Evolutionary conservation across 2,888 invertebrate species (phyloP).

Genomic region (Polia nebulosa): DNA sequence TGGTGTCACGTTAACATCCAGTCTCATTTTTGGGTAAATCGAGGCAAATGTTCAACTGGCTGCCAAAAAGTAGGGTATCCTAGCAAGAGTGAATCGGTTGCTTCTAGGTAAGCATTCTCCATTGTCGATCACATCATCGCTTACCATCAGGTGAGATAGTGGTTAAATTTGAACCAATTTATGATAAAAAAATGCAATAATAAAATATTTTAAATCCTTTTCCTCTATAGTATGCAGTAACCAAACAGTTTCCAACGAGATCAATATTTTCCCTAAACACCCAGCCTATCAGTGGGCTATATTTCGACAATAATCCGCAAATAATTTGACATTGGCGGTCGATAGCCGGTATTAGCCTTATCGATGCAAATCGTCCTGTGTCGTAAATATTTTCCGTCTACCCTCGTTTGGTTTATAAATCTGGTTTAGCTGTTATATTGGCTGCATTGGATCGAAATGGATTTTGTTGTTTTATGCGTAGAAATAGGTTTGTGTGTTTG

Average conservation of each 20-base stretch:
- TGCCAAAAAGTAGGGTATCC: too few species aligned
- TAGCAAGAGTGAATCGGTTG: too few species aligned
- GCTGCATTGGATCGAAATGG: slow-evolving; percentile 51
- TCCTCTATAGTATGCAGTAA: background rate
- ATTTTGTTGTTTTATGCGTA: slow-evolving; percentile 31
- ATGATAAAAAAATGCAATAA: too few species aligned
- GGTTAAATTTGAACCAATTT: too few species aligned
- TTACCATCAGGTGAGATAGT: too few species aligned
- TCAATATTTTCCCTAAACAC: slow-evolving; percentile 36
- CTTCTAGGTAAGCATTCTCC: too few species aligned
- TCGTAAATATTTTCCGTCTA: slow-evolving; percentile 61
- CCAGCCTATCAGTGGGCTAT: slow-evolving; percentile 39
- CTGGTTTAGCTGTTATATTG: slow-evolving; percentile 53
- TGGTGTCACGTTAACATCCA: too few species aligned
- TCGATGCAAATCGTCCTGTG: slow-evolving; percentile 61
- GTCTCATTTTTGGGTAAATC: too few species aligned
- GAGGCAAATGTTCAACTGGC: too few species aligned
- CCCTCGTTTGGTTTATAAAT: slow-evolving; percentile 59
- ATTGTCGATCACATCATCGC: too few species aligned
- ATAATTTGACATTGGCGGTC: slow-evolving; percentile 58
- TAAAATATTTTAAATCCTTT: background rate
- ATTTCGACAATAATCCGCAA: slow-evolving; percentile 60
- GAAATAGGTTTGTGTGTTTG: slow-evolving; percentile 23
- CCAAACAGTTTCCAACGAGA: slow-evolving; percentile 10
- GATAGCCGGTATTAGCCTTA: slow-evolving; percentile 57